Percentiles rank a stretch among this genome's conserved stretches.
Conservation (phyloP, 35 echinoderm and acorn worm species). For the Stichopus chloronotus region DNA sequence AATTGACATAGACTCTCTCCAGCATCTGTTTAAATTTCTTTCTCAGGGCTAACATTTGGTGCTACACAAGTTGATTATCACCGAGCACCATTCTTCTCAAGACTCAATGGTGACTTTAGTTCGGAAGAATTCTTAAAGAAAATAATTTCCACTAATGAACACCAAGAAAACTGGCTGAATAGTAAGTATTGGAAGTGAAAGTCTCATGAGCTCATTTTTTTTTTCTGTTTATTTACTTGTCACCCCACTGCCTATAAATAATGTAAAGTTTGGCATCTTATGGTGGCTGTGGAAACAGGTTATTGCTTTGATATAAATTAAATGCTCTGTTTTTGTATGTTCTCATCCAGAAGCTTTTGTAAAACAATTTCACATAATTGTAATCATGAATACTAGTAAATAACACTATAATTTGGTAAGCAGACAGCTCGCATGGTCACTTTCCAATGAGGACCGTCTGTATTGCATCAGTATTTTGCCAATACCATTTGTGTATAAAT, state of each 20-base stretch:
- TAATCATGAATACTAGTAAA: no score
- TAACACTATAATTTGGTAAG: background rate
- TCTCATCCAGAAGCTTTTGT: background rate
- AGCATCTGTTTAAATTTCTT: background rate
- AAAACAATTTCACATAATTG: no score
- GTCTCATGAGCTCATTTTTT: no score
- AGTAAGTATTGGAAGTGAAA: background rate
- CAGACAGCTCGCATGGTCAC: background rate
- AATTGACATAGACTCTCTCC: background rate
- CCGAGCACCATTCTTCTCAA: background rate
- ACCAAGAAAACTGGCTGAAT: conserved; percentile 21
- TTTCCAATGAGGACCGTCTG: background rate
- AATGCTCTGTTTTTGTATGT: background rate
- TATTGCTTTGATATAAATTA: background rate
- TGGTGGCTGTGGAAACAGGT: background rate
- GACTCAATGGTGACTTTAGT: background rate
- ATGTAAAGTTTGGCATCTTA: background rate
- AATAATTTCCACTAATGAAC: background rate
- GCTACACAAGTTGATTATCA: background rate
- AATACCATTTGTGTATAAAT: background rate
- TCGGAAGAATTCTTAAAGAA: background rate
- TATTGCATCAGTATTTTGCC: background rate
- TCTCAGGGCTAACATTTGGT: background rate
- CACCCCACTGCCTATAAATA: background rate
- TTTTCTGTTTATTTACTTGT: background rate